phyloP scores from a whole-genome alignment of 2,113 vertebrate genomes.

The Channa argus region DNA sequence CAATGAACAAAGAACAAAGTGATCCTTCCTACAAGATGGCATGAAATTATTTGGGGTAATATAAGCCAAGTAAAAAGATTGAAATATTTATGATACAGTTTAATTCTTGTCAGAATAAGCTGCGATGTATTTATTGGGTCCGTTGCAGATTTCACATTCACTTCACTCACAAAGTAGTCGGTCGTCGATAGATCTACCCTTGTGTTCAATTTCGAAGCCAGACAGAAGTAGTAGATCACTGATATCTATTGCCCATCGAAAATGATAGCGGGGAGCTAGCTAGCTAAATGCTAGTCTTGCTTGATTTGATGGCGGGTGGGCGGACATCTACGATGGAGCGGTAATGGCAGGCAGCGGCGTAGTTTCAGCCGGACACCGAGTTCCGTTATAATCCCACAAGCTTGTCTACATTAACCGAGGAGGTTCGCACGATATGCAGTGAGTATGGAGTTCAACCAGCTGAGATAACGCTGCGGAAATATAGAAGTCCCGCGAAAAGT shows the following conservation, averaged over 20 bases:
- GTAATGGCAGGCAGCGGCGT: not conserved
- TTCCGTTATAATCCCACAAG: not conserved
- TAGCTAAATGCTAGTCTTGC: constrained; percentile 23
- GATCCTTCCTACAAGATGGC: too few species aligned
- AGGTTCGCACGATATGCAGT: constrained; percentile 75
- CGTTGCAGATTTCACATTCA: too few species aligned
- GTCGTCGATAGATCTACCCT: constrained; percentile 1
- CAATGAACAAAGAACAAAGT: too few species aligned
- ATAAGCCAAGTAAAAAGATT: too few species aligned
- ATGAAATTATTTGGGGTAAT: too few species aligned
- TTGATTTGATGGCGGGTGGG: constrained; percentile 37
- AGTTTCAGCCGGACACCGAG: constrained; percentile 4
- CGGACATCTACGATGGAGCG: constrained; percentile 46
- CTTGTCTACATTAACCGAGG: constrained; percentile 4
- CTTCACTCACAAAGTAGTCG: not conserved
- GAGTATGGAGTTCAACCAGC: constrained; percentile 37
- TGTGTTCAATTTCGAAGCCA: not conserved
- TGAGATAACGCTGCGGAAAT: not conserved
- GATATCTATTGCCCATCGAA: not conserved
- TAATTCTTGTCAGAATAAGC: too few species aligned
- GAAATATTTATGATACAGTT: too few species aligned
- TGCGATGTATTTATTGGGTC: too few species aligned
- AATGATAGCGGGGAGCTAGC: constrained; percentile 26
- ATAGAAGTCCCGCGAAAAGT: constrained; percentile 47
- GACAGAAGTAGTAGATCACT: constrained; percentile 30